Percentiles rank a stretch among this genome's conserved stretches.
phyloP scores from a whole-genome alignment of 2,797 vertebrate species.

The Furcifer pardalis region DNA sequence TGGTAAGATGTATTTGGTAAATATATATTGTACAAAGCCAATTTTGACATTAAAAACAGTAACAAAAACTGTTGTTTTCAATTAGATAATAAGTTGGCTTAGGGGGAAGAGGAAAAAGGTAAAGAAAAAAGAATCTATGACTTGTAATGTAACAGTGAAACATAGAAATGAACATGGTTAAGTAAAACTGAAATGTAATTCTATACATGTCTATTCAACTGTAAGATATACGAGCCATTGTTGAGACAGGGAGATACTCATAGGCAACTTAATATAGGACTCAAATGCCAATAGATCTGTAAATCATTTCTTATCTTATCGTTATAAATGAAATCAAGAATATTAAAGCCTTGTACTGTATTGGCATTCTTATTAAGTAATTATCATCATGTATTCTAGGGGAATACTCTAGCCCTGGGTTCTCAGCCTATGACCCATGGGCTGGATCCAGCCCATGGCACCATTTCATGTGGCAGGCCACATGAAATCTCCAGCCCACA shows the following conservation, averaged over 20 bases:
- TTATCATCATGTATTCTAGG: too few species aligned
- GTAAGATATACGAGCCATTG: neutral
- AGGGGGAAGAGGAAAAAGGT: neutral
- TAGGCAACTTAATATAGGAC: neutral
- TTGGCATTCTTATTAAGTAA: too few species aligned
- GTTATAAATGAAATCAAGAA: too few species aligned
- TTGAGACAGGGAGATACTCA: neutral
- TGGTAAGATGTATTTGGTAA: constrained; percentile 18
- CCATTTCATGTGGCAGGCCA: too few species aligned
- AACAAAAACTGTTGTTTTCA: constrained; percentile 1
- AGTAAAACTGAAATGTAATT: neutral
- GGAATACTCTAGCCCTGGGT: too few species aligned
- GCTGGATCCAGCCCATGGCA: too few species aligned
- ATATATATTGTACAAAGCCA: neutral
- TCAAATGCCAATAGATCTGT: too few species aligned
- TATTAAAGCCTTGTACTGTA: too few species aligned
- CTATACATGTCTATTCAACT: neutral
- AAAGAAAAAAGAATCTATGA: neutral
- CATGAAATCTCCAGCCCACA: too few species aligned
- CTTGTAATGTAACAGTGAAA: neutral
- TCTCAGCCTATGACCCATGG: too few species aligned
- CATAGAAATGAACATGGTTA: neutral
- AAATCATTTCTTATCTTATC: too few species aligned
- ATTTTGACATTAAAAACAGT: neutral
- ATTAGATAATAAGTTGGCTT: neutral